Base-by-base conservation (phyloP, 2,888 invertebrate species). In the Epistrophe grossulariae region DNA sequence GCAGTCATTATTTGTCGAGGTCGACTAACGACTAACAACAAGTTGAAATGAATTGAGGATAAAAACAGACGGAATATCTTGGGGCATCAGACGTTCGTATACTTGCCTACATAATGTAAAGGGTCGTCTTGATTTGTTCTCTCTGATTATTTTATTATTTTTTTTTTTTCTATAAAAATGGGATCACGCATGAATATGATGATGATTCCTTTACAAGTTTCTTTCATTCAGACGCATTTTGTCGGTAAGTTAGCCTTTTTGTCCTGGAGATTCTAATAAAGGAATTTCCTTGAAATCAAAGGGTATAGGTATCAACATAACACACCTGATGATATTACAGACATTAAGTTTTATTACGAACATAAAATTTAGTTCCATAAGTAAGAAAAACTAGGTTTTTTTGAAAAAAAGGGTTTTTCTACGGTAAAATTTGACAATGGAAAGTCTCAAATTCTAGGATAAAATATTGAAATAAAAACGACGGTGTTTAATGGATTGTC, bases 1-100 rank as follows among this genome's bases (percentile, higher is more conserved):
- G 60, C 68, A 79, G 83, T 79, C 74, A 83, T 87, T 87, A 87
- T 87, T 87, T 87, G 83, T 87, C 72, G 83, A 83, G 79, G 83
- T 79, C 79, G 79, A 55, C 87, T 71, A 83, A 87, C 79, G 79
- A 55, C 87, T 71, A 83, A 87, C 87, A 87, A 87, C 82, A 82
- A 87, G 87, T 87, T 87, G 76, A 64, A 87, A 83, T 87, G 79
- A 68, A 79, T 87, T 83, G 71, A 55, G 55, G 55, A 40, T 24
- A 3, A 17, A 71, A 62, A 40, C 68, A 52, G 70, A 73, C 57
- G 59, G 35, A 76, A 64, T 57, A 35, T 55, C 55, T 31, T 55
- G 28, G 28, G 13, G 19, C 24, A 24, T 24, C 24, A 24, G 19
- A 24, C 48, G 38, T 38, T 38, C n/a, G n/a, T 57, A 2, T 55